Evolutionary conservation across 2,888 invertebrate species (phyloP), one percentile per base, ranked within the genome.

Genomic region (Tenthredo mesomela): DNA sequence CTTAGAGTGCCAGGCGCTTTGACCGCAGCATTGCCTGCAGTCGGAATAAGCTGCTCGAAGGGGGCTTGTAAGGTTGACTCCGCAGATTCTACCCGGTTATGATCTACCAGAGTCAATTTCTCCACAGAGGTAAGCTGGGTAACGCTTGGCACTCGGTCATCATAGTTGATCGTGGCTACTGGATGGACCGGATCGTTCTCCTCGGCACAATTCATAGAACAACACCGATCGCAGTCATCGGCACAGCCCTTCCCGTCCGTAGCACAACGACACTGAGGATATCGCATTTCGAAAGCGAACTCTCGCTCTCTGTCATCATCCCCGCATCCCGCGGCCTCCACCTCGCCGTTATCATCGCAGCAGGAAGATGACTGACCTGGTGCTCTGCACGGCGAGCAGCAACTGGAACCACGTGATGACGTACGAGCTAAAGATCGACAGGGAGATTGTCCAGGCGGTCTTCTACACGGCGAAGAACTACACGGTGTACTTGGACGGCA

Each of bases 61-160:
- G n/a, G 40, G 12, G 61, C 58, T 21, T 18, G 18, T 29, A 29
- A 21, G 18, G 50, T 37, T n/a, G 6, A 40, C 37, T 18, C 50
- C 29, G 0, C 15, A 80, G 33, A n/a, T 29, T 80, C 25, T 12
- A 80, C 80, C 80, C 40, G 61, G 61, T 29, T 86, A 73, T 84
- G 84, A 85, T 77, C 75, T 85, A 85, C 84, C 71, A 71, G 37
- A 87, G 33, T 40, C 78, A 84, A 40, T 85, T 86, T 80, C 37
- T 86, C 67, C 43, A 75, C 86, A 75, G 84, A 85, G 82, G 78
- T 43, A 84, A 84, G 85, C 84, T 86, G 82, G 87, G 82, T 85
- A 88, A 88, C 86, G 89, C 87, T 89, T 88, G 90, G 90, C 90
- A 90, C 90, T 89, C 87, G 87, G 86, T 87, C 87, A 15, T 80